A percentile compares a stretch with the other conserved stretches of the same genome.
phyloP scores from a whole-genome alignment of 1,140 invertebrate species.

The Triops cancriformis region DNA sequence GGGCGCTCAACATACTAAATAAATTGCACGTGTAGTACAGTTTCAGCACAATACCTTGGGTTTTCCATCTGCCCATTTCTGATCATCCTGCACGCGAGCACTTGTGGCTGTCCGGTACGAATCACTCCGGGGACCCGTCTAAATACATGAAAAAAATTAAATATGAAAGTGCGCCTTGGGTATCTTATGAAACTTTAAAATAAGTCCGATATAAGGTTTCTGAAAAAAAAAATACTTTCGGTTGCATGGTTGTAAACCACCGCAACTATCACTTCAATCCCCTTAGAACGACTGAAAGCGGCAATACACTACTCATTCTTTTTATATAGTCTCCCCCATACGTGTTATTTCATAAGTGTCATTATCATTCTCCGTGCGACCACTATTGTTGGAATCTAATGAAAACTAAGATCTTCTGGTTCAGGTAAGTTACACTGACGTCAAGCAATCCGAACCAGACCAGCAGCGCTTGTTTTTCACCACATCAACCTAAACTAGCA shows the following conservation, averaged over 20 bases:
- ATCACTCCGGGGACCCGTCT: neutral
- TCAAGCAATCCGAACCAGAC: constrained; percentile 10
- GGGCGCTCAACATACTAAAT: neutral
- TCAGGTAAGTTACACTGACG: neutral
- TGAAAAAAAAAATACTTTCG: neutral
- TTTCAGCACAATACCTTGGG: neutral
- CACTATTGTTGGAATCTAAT: neutral
- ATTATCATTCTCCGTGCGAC: neutral
- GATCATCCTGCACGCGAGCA: neutral
- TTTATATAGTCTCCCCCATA: neutral
- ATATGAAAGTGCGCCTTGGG: no score
- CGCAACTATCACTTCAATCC: neutral
- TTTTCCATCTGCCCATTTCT: neutral
- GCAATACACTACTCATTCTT: neutral
- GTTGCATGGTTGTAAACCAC: neutral
- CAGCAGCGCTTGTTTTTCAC: neutral
- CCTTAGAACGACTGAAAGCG: neutral
- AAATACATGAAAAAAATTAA: no score
- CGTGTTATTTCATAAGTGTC: neutral
- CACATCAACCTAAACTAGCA: neutral
- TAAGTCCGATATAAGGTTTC: neutral
- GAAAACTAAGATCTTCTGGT: constrained; percentile 7
- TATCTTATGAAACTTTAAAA: no score
- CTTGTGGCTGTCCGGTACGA: neutral
- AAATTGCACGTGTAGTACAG: neutral